Percentiles rank a stretch among this genome's conserved stretches.
Evolutionary conservation across 2,113 vertebrate genomes (phyloP).

Genomic region (Rutilus rutilus): DNA sequence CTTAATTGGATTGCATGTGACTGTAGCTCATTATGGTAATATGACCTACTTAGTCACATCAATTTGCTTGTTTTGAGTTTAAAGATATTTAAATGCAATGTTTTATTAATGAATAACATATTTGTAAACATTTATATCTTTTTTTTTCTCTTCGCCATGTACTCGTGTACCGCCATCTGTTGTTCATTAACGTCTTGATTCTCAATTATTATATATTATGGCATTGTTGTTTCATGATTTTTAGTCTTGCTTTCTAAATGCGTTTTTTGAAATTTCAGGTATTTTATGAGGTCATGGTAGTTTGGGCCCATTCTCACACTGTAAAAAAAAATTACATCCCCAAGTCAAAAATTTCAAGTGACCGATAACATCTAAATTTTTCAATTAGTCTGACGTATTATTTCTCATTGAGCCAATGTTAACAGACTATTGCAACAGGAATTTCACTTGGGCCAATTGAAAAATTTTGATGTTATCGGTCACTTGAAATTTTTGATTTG

Average conservation of each 20-base stretch:
- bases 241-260: background rate
- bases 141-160: background rate
- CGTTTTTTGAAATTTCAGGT: background rate
- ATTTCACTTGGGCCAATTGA: too few species aligned
- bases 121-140: background rate
- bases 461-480: too few species aligned
- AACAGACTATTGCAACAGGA: too few species aligned
- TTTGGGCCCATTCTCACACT: background rate
- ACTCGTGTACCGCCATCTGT: background rate
- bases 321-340: too few species aligned
- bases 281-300: background rate
- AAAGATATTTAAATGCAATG: background rate
- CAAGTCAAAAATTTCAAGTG: too few species aligned
- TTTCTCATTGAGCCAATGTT: too few species aligned
- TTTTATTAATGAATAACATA: background rate
- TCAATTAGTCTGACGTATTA: too few species aligned
- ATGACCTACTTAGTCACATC: background rate
- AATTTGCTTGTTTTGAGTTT: background rate
- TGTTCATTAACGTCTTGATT: background rate
- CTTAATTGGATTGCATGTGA: background rate
- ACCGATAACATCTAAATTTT: too few species aligned
- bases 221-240: background rate
- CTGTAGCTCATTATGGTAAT: background rate
- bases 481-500: too few species aligned
- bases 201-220: background rate